Evolutionary conservation across 2,797 vertebrate species (phyloP).

Genomic region (Chloroceryle inda): DNA sequence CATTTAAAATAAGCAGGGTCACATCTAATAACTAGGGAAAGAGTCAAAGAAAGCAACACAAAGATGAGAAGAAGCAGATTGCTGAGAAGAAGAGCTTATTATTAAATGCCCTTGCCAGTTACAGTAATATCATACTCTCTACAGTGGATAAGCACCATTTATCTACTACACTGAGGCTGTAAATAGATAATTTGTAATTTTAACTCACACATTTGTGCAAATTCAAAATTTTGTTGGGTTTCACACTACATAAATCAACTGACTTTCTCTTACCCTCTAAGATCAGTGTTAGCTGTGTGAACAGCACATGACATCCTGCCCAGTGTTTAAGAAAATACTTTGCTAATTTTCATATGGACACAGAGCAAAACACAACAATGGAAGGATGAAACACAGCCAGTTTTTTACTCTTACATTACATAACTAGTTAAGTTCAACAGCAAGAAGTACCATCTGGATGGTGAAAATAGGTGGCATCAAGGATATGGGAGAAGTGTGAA

Average conservation of each 20-base stretch:
- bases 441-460: slow-evolving; percentile 40
- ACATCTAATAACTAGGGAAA: neutral
- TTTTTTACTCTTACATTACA: slow-evolving; percentile 21
- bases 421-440: slow-evolving; percentile 34
- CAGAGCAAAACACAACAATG: slow-evolving; percentile 75
- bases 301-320: neutral
- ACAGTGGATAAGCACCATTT: neutral
- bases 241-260: neutral
- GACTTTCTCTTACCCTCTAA: neutral
- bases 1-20: neutral
- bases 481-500: slow-evolving; percentile 51
- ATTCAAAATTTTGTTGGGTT: neutral
- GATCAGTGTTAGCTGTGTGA: neutral
- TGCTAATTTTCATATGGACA: slow-evolving; percentile 54
- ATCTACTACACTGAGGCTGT: neutral
- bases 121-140: neutral
- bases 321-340: slow-evolving; percentile 16
- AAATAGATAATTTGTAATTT: neutral
- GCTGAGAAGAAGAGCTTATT: neutral
- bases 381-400: slow-evolving; percentile 64
- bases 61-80: neutral
- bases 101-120: neutral
- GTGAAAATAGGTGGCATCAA: slow-evolving; percentile 52
- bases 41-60: neutral
- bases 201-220: neutral